Base-by-base conservation (phyloP, 1,140 invertebrate species). In the Scaptomyza montana region DNA sequence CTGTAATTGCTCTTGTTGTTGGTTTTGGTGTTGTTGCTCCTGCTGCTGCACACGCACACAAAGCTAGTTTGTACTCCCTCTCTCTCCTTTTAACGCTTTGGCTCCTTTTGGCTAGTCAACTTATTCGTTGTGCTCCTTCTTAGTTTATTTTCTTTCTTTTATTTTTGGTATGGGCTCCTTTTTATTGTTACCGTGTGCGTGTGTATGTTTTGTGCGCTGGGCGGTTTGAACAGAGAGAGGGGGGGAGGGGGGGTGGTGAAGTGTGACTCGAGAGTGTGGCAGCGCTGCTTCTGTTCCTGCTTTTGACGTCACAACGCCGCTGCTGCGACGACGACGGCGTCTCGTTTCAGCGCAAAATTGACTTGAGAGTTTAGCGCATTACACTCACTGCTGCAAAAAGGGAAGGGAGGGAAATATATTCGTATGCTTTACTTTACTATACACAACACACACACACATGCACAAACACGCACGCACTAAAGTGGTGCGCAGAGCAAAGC, bases 271-370 rank as follows among this genome's bases (percentile, higher is more conserved):
- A 75, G 64, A 69, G 62, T 60, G 55, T 64, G 64, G 61, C 55
- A 68, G 63, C 53, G 69, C 71, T 68, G 39, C 57, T 54, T 5
- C 61, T 63, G 28, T 41, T 57, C 66, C 72, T 81, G 64, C 76
- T 74, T 67, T 80, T 86, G 81, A 86, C 80, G 80, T 86, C 80
- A 86, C 77, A 70, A 80, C 66, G 71, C 62, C 61, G 67, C 74
- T 71, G 72, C 75, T 56, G 61, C 39, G 59, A 47, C 43, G 43
- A 50, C 47, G 59, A 28, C 62, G 41, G 54, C 68, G 61, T 65
- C 68, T 63, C 68, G 60, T 75, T 75, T 74, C 60, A 62, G 51
- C 54, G 67, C 72, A 60, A 75, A 75, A 65, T 75, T 72, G 61
- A 72, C 73, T 76, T 60, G 71, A 76, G 68, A 67, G 74, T 76